Base-by-base conservation (phyloP, 2,888 invertebrate species). In the Macrophya alboannulata region DNA sequence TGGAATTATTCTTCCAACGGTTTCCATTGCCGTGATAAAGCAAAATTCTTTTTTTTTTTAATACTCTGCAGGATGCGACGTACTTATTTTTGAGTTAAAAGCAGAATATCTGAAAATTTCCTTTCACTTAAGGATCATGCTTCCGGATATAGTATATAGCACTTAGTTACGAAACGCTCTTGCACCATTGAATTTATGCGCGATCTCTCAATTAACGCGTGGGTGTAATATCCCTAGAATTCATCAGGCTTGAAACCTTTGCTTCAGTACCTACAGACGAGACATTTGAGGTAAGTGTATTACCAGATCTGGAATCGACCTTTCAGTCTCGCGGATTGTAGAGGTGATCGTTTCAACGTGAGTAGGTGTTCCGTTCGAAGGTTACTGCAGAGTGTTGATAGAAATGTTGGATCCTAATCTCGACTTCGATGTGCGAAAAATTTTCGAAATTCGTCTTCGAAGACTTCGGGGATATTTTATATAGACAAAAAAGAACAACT, bases 151-250 rank as follows among this genome's bases (percentile, higher is more conserved):
- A n/a, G n/a, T n/a, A 12, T 37, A 48, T 48, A 12, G 15, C 37
- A 37, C 37, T 68, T 37, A 10, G 68, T 31, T 68, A 37, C 37
- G 17, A 68, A 37, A 31, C 68, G 37, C 0, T 68, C 31, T 37
- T 74, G 72, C 43, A 74, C 45, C 43, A 45, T 17, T 25, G 9
- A 10, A 10, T 45, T 45, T 45, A 12, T 9, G 21, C 25, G 6
- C 10, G 12, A 74, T 45, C n/a, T 74, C 40, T 15, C 40, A n/a
- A 40, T 71, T 37, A 71, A 71, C n/a, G 40, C 71, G 37, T 71
- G 10, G 71, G 40, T n/a, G n/a, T 71, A 15, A 71, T 71, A 37
- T 40, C n/a, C 5, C 37, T n/a, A 40, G 31, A 74, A 25, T 45
- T 45, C 21, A 25, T 31, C n/a, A n/a, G 12, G 45, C 12, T 1